Conservation (phyloP, 2,797 vertebrate species). For the Miichthys miiuy region DNA sequence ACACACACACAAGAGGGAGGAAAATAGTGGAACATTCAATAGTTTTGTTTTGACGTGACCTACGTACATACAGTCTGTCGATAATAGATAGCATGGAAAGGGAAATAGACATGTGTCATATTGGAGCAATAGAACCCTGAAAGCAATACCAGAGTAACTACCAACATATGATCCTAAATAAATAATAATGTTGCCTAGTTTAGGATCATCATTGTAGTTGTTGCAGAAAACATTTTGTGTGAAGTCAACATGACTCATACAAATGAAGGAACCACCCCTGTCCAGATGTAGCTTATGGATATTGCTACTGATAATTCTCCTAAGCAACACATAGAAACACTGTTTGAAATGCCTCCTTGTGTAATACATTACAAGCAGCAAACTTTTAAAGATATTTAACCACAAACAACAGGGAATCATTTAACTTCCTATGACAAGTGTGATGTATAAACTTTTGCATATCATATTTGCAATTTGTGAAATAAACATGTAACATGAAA, state of each 20-base stretch:
- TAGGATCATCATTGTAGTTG: neutral
- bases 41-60: constrained; percentile 26
- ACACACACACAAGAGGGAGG: constrained; percentile 7
- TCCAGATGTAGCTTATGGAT: constrained; percentile 46
- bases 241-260: constrained; percentile 21
- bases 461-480: neutral
- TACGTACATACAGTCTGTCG: constrained; percentile 5
- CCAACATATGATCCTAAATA: neutral
- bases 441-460: too few relatives aligned
- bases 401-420: neutral
- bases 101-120: neutral
- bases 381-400: neutral
- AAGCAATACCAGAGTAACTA: neutral
- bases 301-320: constrained; percentile 24
- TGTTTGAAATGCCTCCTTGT: neutral
- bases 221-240: constrained; percentile 3
- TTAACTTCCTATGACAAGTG: neutral
- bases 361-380: neutral
- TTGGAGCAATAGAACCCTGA: neutral
- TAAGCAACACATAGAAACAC: neutral
- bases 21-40: constrained; percentile 27
- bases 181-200: neutral
- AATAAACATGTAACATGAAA: neutral
- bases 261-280: constrained; percentile 34
- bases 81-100: constrained; percentile 21